Percentiles rank a stretch among this genome's conserved stretches.
Conservation (phyloP, 1,140 invertebrate genomes). For the Drosophila gunungcola region DNA sequence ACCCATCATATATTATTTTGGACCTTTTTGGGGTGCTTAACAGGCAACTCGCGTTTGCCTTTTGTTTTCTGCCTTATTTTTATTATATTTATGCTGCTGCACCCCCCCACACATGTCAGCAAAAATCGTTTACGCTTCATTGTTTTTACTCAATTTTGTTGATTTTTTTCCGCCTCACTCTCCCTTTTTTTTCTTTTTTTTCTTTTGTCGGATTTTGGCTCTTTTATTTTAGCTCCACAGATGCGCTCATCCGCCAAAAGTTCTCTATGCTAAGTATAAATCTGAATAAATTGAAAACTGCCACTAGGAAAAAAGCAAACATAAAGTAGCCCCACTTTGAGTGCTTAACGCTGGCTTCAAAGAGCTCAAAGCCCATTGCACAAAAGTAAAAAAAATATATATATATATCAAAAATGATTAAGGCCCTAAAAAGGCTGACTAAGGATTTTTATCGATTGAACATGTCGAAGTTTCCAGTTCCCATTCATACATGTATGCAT, state of each 20-base stretch:
- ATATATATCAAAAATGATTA: conserved; percentile 61
- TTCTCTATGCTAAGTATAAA: conserved; percentile 39
- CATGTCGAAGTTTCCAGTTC: conserved; percentile 34
- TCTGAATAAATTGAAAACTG: conserved; percentile 65
- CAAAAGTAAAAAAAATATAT: conserved; percentile 12
- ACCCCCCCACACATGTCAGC: conserved; percentile 64
- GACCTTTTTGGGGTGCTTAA: conserved; percentile 56
- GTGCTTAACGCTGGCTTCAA: conserved; percentile 57
- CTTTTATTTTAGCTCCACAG: conserved; percentile 36
- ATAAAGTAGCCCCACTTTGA: conserved; percentile 52
- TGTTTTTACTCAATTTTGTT: conserved; percentile 80
- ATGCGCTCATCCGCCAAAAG: conserved; percentile 28
- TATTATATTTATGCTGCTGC: conserved; percentile 64
- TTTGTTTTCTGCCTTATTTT: conserved; percentile 75
- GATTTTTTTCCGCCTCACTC: conserved; percentile 51
- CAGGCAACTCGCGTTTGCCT: conserved; percentile 74
- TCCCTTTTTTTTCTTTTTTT: conserved; percentile 19
- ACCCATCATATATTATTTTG: conserved; percentile 46
- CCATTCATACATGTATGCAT: conserved; percentile 46
- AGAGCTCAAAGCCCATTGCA: conserved; percentile 35
- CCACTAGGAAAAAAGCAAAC: conserved; percentile 30
- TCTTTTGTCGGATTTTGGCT: conserved; percentile 34
- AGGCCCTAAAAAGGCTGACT: conserved; percentile 42
- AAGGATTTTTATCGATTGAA: conserved; percentile 56
- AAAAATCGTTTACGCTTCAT: conserved; percentile 82